Conservation (phyloP, 2,797 vertebrate species). For the Helostoma temminkii region DNA sequence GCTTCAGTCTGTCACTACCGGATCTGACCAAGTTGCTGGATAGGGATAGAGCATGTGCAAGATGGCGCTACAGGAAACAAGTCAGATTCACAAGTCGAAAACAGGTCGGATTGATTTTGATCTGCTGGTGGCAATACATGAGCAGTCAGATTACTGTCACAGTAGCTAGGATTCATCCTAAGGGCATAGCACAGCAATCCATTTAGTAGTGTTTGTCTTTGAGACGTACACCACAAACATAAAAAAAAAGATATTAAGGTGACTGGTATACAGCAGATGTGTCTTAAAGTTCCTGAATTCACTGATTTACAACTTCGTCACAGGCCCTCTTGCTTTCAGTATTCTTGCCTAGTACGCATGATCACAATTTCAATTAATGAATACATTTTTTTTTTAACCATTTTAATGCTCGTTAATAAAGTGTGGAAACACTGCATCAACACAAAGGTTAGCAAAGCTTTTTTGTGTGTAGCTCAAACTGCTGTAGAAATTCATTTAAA, state of each 20-base stretch:
- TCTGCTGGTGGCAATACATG: background rate
- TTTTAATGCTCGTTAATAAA: constrained; percentile 11
- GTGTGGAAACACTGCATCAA: constrained; percentile 3
- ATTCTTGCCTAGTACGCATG: background rate
- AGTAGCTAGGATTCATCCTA: background rate
- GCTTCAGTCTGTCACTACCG: too few relatives aligned
- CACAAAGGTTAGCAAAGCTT: constrained; percentile 21
- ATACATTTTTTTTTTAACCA: background rate
- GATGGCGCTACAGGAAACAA: background rate
- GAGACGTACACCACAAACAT: background rate
- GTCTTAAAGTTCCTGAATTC: constrained; percentile 14
- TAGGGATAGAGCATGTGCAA: too few relatives aligned
- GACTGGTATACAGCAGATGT: background rate
- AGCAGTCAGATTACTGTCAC: background rate
- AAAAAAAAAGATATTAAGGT: background rate
- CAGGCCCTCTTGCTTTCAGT: constrained; percentile 1
- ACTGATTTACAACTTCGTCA: constrained; percentile 13
- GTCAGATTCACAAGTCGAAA: background rate
- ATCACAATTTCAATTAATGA: constrained; percentile 22
- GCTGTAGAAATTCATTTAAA: constrained; percentile 28
- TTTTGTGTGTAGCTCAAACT: constrained; percentile 19
- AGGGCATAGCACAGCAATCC: background rate
- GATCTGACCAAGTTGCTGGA: too few relatives aligned
- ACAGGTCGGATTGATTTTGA: too few relatives aligned
- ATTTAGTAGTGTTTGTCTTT: too few relatives aligned